Evolutionary conservation across 92 coral and sea anemone species (phyloP).

Genomic region (Bergia puertoricense): DNA sequence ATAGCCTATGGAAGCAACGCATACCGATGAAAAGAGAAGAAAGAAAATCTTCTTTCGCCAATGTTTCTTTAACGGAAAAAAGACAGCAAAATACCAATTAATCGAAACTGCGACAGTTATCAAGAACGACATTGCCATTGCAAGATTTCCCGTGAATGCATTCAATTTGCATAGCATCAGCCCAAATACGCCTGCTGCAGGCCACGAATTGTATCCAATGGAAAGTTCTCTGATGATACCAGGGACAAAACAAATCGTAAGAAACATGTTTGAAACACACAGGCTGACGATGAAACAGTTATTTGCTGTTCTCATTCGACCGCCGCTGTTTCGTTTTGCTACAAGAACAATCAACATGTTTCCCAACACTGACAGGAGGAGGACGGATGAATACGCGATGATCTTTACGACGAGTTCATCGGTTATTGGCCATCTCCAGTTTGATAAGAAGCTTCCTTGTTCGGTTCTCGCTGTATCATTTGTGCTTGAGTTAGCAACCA

Average conservation of each 20-base stretch:
- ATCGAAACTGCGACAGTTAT: constrained; percentile 18
- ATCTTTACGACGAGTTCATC: not conserved
- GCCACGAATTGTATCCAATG: not conserved
- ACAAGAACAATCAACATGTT: not conserved
- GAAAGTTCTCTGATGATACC: not conserved
- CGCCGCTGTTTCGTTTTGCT: not conserved
- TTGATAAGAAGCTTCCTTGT: not conserved
- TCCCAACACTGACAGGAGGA: constrained; percentile 8
- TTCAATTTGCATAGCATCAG: constrained; percentile 14
- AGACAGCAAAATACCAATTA: constrained; percentile 25
- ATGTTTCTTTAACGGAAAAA: constrained; percentile 24
- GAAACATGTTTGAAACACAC: constrained; percentile 24
- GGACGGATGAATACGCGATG: not conserved
- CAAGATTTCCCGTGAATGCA: constrained; percentile 11
- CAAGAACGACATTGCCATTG: constrained; percentile 27
- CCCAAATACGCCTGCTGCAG: not conserved
- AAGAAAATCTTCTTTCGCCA: constrained; percentile 2
- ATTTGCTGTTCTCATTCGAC: constrained; percentile 4
- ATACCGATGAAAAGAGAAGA: not conserved
- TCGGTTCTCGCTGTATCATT: not conserved
- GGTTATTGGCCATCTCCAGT: not conserved
- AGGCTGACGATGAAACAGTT: constrained; percentile 22
- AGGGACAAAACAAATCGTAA: constrained; percentile 22
- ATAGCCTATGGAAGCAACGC: not conserved
- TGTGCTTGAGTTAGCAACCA: not conserved